A percentile compares a stretch with the other conserved stretches of the same genome.
These are phyloP conservation scores for Melinopterus prodromus DNA, from an alignment of 2,888 invertebrate species.

Conservation along the genomic window DNA sequence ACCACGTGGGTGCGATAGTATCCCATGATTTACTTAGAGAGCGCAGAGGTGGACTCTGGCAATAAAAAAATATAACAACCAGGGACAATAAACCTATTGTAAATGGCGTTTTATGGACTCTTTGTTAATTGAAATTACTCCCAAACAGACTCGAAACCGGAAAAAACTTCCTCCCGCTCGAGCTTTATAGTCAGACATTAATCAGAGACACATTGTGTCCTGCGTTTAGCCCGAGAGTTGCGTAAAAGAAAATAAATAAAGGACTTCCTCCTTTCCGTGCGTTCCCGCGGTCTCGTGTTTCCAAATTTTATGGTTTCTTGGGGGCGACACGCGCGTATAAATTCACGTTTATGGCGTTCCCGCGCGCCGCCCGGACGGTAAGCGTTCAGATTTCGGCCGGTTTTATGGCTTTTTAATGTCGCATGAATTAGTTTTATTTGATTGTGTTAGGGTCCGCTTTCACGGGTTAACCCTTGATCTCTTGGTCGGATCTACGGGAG, in stretches of 20 bases:
- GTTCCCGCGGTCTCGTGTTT: neutral
- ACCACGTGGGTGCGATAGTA: too few species aligned
- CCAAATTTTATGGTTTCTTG: neutral
- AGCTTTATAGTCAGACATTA: neutral
- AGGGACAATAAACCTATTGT: neutral
- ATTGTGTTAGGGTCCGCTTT: neutral
- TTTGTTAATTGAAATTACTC: neutral
- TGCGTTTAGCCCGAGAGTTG: neutral
- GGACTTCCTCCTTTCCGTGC: neutral
- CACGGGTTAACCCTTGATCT: neutral
- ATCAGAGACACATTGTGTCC: neutral
- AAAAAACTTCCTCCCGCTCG: neutral
- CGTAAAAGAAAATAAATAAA: neutral
- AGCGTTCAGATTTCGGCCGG: neutral
- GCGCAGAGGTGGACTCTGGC: neutral
- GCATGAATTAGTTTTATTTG: neutral
- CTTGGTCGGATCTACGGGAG: neutral
- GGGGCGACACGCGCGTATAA: neutral
- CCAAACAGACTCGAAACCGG: neutral
- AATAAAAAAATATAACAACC: neutral
- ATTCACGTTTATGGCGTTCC: neutral
- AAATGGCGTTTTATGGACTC: neutral
- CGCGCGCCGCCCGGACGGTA: neutral
- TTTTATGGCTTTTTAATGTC: neutral
- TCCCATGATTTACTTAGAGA: neutral